phyloP scores from a whole-genome alignment of 2,113 vertebrate genomes.

The Cacatua alba region DNA sequence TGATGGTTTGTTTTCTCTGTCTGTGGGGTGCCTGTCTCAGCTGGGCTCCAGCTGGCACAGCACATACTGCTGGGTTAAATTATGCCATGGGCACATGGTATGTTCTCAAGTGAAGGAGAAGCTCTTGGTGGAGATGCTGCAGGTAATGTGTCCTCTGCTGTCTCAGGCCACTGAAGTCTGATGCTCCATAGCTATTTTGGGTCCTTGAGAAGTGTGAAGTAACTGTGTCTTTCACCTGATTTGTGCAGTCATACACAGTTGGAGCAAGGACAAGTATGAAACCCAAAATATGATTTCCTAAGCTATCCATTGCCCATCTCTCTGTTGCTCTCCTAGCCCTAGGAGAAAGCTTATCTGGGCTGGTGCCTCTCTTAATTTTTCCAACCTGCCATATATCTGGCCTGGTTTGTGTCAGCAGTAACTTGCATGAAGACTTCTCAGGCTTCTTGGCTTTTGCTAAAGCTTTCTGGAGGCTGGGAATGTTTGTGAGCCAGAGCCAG shows the following conservation, averaged over 20 bases:
- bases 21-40: background rate
- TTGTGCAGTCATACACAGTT: background rate
- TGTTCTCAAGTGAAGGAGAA: background rate
- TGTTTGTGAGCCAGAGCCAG: background rate
- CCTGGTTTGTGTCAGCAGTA: slow-evolving; percentile 16
- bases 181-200: background rate
- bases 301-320: background rate
- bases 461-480: background rate
- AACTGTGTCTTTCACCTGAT: fast-evolving
- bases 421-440: background rate
- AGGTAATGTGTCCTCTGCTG: background rate
- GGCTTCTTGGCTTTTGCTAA: background rate
- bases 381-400: background rate
- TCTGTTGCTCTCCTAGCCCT: background rate
- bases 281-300: background rate
- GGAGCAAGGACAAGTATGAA: background rate
- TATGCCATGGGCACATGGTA: fast-evolving
- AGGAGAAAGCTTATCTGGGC: background rate
- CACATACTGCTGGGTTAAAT: background rate
- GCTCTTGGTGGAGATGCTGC: background rate
- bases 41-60: background rate
- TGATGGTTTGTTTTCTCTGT: background rate
- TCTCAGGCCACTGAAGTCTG: background rate
- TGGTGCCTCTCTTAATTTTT: background rate
- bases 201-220: background rate